These are phyloP conservation scores for Neopipo cinnamomea DNA, from an alignment of 2,113 vertebrate species.

Conservation along the genomic window DNA sequence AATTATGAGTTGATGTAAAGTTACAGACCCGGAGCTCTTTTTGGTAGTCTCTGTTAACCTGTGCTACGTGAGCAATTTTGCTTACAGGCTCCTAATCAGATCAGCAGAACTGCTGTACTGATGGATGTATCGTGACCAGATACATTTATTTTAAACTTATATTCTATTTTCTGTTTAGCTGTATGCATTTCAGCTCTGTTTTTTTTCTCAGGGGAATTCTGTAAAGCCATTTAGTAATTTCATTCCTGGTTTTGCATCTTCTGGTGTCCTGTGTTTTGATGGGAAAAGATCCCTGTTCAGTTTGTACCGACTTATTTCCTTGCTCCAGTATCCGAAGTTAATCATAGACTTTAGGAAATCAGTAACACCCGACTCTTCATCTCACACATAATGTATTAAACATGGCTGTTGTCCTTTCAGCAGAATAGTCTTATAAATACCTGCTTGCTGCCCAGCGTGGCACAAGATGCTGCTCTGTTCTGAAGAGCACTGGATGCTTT, in stretches of 20 bases:
- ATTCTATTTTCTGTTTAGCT: background rate
- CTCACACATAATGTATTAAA: background rate
- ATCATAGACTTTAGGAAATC: background rate
- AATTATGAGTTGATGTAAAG: constrained; percentile 38
- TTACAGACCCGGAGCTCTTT: background rate
- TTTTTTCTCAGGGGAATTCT: background rate
- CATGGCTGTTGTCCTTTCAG: background rate
- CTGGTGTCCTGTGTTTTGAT: background rate
- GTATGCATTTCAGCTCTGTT: background rate
- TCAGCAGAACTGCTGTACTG: background rate
- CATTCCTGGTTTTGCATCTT: background rate
- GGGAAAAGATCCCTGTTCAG: background rate
- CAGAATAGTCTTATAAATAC: background rate
- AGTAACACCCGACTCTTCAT: background rate
- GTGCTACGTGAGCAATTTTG: background rate
- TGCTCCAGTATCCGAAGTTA: background rate
- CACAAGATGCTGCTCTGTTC: background rate
- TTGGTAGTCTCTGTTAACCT: background rate
- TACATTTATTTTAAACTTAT: background rate
- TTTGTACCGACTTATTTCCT: background rate
- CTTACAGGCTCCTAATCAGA: background rate
- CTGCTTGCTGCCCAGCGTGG: background rate
- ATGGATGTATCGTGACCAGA: background rate
- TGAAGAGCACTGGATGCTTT: background rate
- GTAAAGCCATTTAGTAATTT: background rate